Evolutionary conservation across 2,888 invertebrate genomes (phyloP).

Genomic region (Ashinkailepas kermadecensis): DNA sequence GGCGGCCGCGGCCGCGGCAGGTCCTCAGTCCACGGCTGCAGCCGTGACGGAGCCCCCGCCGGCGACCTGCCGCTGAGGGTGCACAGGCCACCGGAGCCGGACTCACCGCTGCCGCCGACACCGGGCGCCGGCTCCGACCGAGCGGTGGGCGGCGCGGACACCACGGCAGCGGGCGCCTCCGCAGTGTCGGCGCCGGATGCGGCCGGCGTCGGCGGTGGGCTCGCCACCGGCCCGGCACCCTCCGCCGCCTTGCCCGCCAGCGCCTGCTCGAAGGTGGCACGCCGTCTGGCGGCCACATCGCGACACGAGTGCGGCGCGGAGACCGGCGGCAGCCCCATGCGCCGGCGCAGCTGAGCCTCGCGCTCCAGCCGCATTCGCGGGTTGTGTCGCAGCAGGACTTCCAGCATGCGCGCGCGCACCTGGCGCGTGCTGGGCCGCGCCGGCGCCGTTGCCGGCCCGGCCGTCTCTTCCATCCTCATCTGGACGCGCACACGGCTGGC

Average conservation of each 20-base stretch:
- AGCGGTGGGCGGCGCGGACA: too few relatives aligned
- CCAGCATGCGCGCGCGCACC: slow-evolving; percentile 2
- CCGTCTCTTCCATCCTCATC: not conserved
- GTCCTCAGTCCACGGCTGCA: not conserved
- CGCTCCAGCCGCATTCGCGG: slow-evolving; percentile 9
- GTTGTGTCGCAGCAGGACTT: not conserved
- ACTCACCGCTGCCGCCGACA: too few relatives aligned
- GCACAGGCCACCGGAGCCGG: not conserved
- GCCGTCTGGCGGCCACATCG: not conserved
- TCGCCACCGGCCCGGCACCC: not conserved
- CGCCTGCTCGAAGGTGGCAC: not conserved
- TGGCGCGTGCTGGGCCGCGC: not conserved
- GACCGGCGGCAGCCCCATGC: not conserved
- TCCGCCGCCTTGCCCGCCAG: not conserved
- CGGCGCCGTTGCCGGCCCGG: not conserved
- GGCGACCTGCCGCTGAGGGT: not conserved
- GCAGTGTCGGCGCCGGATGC: too few relatives aligned
- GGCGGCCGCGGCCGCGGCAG: not conserved
- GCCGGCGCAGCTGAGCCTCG: not conserved
- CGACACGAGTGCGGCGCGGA: not conserved
- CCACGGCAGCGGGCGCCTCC: too few relatives aligned
- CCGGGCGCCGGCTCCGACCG: too few relatives aligned
- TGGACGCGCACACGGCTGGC: not conserved
- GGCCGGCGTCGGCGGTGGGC: too few relatives aligned
- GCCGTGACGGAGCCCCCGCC: not conserved